A percentile compares a stretch with the other conserved stretches of the same genome.
Conservation (phyloP, 2,113 vertebrate species). For the Aythya baeri region DNA sequence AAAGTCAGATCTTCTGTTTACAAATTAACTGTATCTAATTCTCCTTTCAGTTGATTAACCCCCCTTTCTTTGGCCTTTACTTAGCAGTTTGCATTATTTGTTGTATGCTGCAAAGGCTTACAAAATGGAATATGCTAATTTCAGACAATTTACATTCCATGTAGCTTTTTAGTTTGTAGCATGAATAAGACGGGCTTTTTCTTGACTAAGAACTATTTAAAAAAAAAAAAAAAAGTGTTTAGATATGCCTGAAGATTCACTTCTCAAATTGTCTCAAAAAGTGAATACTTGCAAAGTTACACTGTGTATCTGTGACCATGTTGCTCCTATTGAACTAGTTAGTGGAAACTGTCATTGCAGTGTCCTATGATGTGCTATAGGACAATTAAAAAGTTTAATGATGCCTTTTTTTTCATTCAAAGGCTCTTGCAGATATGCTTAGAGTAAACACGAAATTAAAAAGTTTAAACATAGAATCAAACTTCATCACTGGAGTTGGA, state of each 20-base stretch:
- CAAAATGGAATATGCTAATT: slow-evolving; percentile 59
- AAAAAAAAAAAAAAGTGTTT: not conserved
- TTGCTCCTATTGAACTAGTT: not conserved
- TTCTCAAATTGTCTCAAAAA: not conserved
- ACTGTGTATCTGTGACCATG: not conserved
- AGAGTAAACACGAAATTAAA: slow-evolving; percentile 86
- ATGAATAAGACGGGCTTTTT: not conserved
- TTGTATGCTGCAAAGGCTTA: not conserved
- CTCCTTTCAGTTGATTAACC: not conserved
- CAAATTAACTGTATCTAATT: slow-evolving; percentile 42
- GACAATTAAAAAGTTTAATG: not conserved
- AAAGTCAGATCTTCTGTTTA: slow-evolving; percentile 2
- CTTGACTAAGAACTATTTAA: not conserved
- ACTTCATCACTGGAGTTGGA: slow-evolving; percentile 92
- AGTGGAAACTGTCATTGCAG: not conserved
- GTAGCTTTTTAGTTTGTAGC: slow-evolving; percentile 27
- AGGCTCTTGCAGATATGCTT: slow-evolving; percentile 95
- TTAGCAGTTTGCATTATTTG: not conserved
- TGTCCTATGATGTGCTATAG: not conserved
- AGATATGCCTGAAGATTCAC: not conserved
- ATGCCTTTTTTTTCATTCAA: slow-evolving; percentile 31
- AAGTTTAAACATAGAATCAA: slow-evolving; percentile 94
- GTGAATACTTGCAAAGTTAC: not conserved
- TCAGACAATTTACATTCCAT: slow-evolving; percentile 34
- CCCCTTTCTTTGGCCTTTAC: slow-evolving; percentile 9